These are phyloP conservation scores for Anthopleura xanthogrammica DNA, from an alignment of 92 coral and sea anemone species.

Conservation along the genomic window DNA sequence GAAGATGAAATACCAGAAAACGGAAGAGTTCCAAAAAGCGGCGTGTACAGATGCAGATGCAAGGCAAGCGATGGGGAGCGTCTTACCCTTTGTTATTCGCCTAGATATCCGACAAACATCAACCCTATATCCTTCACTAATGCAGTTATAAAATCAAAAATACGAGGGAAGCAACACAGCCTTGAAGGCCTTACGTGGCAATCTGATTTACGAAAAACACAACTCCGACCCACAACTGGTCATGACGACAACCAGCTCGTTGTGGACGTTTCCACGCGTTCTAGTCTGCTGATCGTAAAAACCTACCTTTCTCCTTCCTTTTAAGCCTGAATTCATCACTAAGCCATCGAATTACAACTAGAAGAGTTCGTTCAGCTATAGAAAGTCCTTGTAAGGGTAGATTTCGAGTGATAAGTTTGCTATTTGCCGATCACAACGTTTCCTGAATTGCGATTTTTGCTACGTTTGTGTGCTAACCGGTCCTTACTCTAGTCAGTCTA, in stretches of 20 bases:
- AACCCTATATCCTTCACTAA: background rate
- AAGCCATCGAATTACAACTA: background rate
- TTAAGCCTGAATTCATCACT: constrained; percentile 2
- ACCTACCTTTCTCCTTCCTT: constrained; percentile 26
- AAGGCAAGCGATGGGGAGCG: constrained; percentile 33
- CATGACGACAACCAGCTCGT: constrained; percentile 49
- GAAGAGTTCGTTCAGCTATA: background rate
- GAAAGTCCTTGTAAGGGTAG: background rate
- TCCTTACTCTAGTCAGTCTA: constrained; percentile 73
- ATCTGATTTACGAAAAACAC: constrained; percentile 28
- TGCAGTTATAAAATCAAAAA: constrained; percentile 13
- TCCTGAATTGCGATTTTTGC: constrained; percentile 34
- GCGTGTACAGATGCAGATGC: constrained; percentile 68
- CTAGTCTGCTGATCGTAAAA: constrained; percentile 32
- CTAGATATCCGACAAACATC: constrained; percentile 23
- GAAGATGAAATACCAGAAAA: constrained; percentile 28
- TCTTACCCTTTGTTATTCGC: constrained; percentile 38
- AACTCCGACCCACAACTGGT: constrained; percentile 39
- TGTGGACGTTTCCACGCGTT: constrained; percentile 62
- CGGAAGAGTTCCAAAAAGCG: constrained; percentile 45
- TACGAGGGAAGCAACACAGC: background rate
- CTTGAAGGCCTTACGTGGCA: constrained; percentile 22
- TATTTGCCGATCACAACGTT: constrained; percentile 6
- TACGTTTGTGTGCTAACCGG: constrained; percentile 72
- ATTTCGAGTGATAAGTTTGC: constrained; percentile 3